Conservation (phyloP, 2,113 vertebrate species). For the Xiphophorus maculatus region DNA sequence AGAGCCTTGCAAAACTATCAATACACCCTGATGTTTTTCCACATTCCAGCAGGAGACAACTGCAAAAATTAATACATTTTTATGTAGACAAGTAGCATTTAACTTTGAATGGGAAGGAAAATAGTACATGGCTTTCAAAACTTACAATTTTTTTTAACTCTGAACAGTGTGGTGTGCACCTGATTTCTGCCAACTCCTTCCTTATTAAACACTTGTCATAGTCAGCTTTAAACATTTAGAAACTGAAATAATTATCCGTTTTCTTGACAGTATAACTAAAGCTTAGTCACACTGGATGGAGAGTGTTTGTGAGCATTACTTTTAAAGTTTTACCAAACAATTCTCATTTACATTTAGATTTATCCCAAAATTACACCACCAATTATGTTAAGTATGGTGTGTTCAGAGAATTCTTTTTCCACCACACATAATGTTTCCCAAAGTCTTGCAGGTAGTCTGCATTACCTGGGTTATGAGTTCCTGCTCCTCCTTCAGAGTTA, state of each 20-base stretch:
- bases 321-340: too few species aligned
- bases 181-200: too few species aligned
- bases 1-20: background rate
- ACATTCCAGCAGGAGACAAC: background rate
- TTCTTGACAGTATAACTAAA: too few species aligned
- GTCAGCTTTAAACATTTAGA: too few species aligned
- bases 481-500: background rate
- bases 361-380: background rate
- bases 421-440: background rate
- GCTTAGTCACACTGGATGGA: background rate
- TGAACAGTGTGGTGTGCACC: too few species aligned
- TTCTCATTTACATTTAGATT: background rate
- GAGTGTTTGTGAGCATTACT: background rate
- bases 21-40: background rate
- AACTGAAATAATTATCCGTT: too few species aligned
- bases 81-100: background rate
- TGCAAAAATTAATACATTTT: background rate
- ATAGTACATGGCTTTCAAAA: too few species aligned
- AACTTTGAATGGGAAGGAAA: too few species aligned
- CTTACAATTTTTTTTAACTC: too few species aligned
- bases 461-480: too few species aligned
- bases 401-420: background rate
- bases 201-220: too few species aligned
- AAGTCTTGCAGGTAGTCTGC: too few species aligned
- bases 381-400: background rate